Percentiles rank a stretch among this genome's conserved stretches.
Conservation (phyloP, 2,888 invertebrate species). For the Eupithecia inturbata region DNA sequence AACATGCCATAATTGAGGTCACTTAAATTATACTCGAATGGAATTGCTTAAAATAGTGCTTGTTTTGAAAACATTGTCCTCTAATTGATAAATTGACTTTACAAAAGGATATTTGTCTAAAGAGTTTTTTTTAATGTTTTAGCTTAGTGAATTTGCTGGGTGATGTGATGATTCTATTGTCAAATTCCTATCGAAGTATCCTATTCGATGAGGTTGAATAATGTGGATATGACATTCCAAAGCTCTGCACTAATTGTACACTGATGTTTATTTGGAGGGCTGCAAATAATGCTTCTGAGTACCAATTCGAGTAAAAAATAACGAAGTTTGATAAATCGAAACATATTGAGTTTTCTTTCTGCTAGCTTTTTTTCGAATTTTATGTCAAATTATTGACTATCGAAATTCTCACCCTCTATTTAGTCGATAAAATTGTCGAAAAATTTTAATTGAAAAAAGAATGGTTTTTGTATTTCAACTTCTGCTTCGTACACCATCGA, state of each 20-base stretch:
- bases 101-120: conserved; percentile 20
- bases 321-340: not conserved
- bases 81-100: conserved; percentile 19
- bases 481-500: too few relatives aligned
- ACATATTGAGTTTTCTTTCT: not conserved
- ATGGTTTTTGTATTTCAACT: too few relatives aligned
- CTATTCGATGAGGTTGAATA: conserved; percentile 33
- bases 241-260: conserved; percentile 19
- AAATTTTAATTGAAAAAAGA: too few relatives aligned
- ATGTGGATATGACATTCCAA: conserved; percentile 34
- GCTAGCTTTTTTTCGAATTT: not conserved
- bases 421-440: too few relatives aligned
- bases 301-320: not conserved
- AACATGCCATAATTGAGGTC: conserved; percentile 7
- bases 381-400: not conserved
- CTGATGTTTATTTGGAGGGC: not conserved
- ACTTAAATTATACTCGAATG: conserved; percentile 16
- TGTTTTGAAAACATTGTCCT: conserved; percentile 22
- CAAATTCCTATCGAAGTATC: conserved; percentile 23
- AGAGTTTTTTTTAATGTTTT: conserved; percentile 20
- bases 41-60: conserved; percentile 23
- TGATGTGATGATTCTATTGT: conserved; percentile 17
- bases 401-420: not conserved
- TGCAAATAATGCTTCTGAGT: not conserved
- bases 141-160: conserved; percentile 27